Evolutionary conservation across 2,888 invertebrate species (phyloP), one percentile per base, ranked within the genome.

Genomic region (Caenorhabditis sinica): DNA sequence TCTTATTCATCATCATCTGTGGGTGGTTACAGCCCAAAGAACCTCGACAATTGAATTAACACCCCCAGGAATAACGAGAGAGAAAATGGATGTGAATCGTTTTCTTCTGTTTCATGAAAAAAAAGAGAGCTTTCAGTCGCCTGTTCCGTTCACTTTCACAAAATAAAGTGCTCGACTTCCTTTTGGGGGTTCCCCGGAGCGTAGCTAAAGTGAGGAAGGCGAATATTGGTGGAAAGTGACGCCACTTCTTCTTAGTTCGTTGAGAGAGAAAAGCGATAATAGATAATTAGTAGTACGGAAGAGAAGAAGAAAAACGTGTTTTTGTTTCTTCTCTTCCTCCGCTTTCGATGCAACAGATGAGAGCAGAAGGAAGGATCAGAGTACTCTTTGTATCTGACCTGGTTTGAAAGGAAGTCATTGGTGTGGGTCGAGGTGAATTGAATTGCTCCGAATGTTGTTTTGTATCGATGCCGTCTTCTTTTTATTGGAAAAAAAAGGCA

Each of bases 1-100:
- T 68, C n/a, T 17, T 68, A 36, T 40, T 69, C 56, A 56, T 68
- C 68, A 66, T 68, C 51, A 30, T 36, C 53, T 56, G 69, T 73
- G 73, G 73, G 73, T 73, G 73, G 73, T 73, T 61, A 73, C 73
- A 49, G 56, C 69, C 72, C 72, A 45, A 72, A 60, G 61, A 73
- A 40, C 75, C 63, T 40, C 53, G 66, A 53, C 17, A 75, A 75
- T 66, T 53, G 1, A 36, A 75, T 75, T 75, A 75, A 36, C 66
- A 75, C 66, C 66, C 43, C 28, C 72, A 40, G 23, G 40, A 69
- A 56, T 53, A 56, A 5, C 5, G 28, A 25, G 15, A 53, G 33
- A 66, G 51, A 36, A 17, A 69, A 69, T 53, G 33, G 36, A 36
- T 36, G 11, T 1, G 25, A 15, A 17, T 56, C 25, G 25, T 13